These are phyloP conservation scores for Hoplostethus mediterraneus DNA, from an alignment of 2,797 vertebrate genomes.

Conservation along the genomic window DNA sequence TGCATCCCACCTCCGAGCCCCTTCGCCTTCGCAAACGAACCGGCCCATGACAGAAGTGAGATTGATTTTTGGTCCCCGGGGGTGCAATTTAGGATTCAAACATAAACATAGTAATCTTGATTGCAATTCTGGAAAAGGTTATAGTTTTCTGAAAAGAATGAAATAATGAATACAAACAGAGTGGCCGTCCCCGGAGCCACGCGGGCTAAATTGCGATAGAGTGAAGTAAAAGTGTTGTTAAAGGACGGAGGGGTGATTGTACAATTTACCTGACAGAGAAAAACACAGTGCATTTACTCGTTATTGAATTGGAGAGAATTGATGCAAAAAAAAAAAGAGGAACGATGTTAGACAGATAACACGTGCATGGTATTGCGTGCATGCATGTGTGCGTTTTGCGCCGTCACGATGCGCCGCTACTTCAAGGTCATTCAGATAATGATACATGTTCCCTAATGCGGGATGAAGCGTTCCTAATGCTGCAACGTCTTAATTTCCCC, in stretches of 20 bases:
- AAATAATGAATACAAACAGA: conserved; percentile 63
- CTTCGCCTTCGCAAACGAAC: conserved; percentile 51
- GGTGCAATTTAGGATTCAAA: conserved; percentile 60
- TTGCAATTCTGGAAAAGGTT: conserved; percentile 52
- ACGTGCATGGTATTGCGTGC: not conserved
- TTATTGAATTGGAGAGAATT: conserved; percentile 28
- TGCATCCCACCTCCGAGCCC: conserved; percentile 41
- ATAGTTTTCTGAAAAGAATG: conserved; percentile 45
- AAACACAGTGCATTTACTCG: conserved; percentile 40
- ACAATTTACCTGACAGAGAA: conserved; percentile 48
- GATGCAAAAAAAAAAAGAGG: not conserved
- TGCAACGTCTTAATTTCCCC: not conserved
- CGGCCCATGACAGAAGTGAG: conserved; percentile 51
- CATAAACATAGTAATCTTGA: conserved; percentile 69
- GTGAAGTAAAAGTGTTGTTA: conserved; percentile 48
- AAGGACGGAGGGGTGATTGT: conserved; percentile 57
- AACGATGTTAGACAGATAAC: conserved; percentile 4
- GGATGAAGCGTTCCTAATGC: not conserved
- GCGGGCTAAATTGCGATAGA: conserved; percentile 49
- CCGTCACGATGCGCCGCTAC: not conserved
- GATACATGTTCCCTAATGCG: not conserved
- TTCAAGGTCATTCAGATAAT: not conserved
- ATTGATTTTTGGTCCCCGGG: conserved; percentile 64
- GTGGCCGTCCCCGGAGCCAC: conserved; percentile 31
- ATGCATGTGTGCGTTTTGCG: not conserved